These are phyloP conservation scores for Diplazon laetatorius DNA, from an alignment of 2,888 invertebrate genomes.

Conservation along the genomic window DNA sequence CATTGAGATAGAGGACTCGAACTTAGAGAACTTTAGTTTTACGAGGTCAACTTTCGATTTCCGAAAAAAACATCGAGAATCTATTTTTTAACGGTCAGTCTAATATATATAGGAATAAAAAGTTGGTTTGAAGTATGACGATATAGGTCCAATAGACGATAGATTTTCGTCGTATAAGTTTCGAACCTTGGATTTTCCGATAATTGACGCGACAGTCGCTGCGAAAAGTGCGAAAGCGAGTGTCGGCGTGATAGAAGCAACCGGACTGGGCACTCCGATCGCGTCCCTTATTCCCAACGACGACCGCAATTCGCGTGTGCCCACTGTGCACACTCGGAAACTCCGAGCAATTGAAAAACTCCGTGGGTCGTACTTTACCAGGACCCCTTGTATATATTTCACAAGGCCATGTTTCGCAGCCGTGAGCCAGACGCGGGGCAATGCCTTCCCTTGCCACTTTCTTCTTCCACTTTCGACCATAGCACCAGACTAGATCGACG, in stretches of 20 bases:
- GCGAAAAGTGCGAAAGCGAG: constrained; percentile 1
- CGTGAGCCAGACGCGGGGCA: background rate
- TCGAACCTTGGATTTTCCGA: background rate
- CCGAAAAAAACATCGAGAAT: no score
- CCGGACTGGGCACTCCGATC: background rate
- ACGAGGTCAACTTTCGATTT: no score
- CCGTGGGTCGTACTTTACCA: constrained; percentile 34
- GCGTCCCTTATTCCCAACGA: constrained; percentile 1
- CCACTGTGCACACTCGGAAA: constrained; percentile 32
- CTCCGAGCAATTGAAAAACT: constrained; percentile 51
- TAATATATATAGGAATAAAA: no score
- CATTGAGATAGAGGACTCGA: no score
- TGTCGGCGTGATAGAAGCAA: background rate
- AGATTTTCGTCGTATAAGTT: constrained; percentile 21
- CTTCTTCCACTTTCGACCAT: constrained; percentile 4
- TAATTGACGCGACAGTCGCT: background rate
- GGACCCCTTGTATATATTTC: constrained; percentile 28
- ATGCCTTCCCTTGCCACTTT: background rate
- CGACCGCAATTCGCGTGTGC: background rate
- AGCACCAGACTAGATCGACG: background rate
- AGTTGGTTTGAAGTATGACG: background rate
- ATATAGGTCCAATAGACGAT: constrained; percentile 21
- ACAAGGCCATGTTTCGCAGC: constrained; percentile 11
- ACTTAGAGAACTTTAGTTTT: no score
- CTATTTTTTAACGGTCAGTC: no score